Evolutionary conservation across 2,113 vertebrate genomes (phyloP), one percentile per base, ranked within the genome.

Genomic region (Hepsetus odoe): DNA sequence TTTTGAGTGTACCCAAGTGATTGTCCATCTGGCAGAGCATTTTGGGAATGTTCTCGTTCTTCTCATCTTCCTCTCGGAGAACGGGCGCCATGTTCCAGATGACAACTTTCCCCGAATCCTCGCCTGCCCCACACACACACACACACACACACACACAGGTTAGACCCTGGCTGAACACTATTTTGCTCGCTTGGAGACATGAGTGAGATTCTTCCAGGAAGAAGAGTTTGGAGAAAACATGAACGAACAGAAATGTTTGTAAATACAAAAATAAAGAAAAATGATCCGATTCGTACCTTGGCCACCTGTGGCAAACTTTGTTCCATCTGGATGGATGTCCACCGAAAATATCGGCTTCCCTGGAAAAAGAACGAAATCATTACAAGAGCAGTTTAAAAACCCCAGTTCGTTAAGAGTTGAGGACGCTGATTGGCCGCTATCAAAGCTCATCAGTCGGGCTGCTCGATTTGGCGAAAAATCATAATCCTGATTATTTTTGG

Each of bases 1-100:
- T 42, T 6, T 38, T 8, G 1, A 14, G 46, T 58, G 84, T 95
- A 99, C 98, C 98, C 88, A 99, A 92, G 88, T 99, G 98, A 95
- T 99, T 99, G 96, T 99, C 98, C 97, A 99, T 98, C 92, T 99
- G 98, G 92, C 97, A 99, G 86, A 99, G 96, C 96, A 99, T 97
- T 90, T 98, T 99, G 91, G 97, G 96, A 88, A 98, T 91, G 90
- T 93, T 95, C 83, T 98, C 97, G 38, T 98, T 98, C 92, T 98
- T 99, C 92, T 99, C 98, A 38, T 98, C 98, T 84, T 98, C 98
- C 84, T 99, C 97, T 83, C 95, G 92, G 82, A 98, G 93, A 85
- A 99, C 96, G 65, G 98, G 98, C 35, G 95, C 94, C 98, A 99
- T 98, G 91, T 97, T 99, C 98, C 98, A 99, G 85, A 99, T 99